Base-by-base conservation (phyloP, 2,888 invertebrate genomes). In the Phania funesta region DNA sequence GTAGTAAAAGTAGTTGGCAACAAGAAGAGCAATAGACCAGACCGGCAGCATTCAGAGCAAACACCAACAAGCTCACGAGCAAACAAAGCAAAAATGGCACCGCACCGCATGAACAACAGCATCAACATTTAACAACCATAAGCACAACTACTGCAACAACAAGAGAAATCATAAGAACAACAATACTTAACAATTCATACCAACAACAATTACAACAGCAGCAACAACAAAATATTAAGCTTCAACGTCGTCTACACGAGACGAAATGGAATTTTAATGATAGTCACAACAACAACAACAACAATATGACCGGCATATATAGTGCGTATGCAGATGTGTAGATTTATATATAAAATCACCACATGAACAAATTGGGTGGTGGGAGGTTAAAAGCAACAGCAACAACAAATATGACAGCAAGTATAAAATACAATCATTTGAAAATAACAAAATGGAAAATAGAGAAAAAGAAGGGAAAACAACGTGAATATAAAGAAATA, bases 221-320 rank as follows among this genome's bases (percentile, higher is more conserved):
- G 38, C 52, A 64, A 52, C 67, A 5, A 24, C 29, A 26, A 1
- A 71, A 62, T 29, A 68, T 32, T 35, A 50, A 74, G 64, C 81
- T 74, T 74, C 70, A 70, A 68, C 44, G 44, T 44, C 68, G 77
- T 80, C 70, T 58, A 67, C 75, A 78, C 81, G 83, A 86, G 85
- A 84, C 85, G 86, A 87, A 87, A 88, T 86, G 85, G 85, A 84
- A 86, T 86, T 88, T 86, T 86, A 86, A 86, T 86, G 83, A 87
- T 86, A 85, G 85, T 83, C 70, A 65, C 58, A 70, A 62, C 64
- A 67, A 76, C 62, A 71, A 60, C 50, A 67, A 65, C 67, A 64
- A 73, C 60, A 74, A 76, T 44, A 77, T 62, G 48, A 60, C 67
- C 76, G 73, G 71, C 56, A 52, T 20, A 52, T n/a, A n/a, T n/a